Base-by-base conservation (phyloP, 2,797 vertebrate genomes). In the Fistularia commersonii region DNA sequence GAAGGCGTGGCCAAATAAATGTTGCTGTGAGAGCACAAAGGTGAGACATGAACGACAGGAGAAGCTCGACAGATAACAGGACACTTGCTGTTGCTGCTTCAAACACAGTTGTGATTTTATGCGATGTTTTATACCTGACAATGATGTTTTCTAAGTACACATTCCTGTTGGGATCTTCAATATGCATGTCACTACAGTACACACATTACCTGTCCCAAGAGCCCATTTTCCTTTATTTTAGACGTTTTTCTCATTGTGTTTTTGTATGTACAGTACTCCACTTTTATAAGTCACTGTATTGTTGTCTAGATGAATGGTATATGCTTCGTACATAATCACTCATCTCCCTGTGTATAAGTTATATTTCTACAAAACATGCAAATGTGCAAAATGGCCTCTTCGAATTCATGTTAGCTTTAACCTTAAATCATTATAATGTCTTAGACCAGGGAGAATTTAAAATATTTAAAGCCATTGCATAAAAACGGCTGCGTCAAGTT, bases 351-450 rank as follows among this genome's bases (percentile, higher is more conserved):
- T 89, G 92, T 79, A 93, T 88, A 81, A 89, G 72, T 81, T 84
- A 75, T 90, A 85, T 92, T 94, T 94, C 87, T 93, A 91, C 75
- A 80, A 80, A 79, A 89, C 56, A 77, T 52, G 15, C 64, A 77
- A 59, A 65, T 23, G 23, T 23, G 23, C 23, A 23, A 23, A 38
- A 64, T 44, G 61, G 70, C 54, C 69, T 77, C 61, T 56, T 61
- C 60, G 87, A 82, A 72, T 77, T 77, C 83, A 40, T 57, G 59
- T 82, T 80, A 72, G 44, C 68, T 88, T 89, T 74, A 72, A 80
- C 70, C 68, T 85, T 84, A 74, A 77, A 79, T 84, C 74, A 75
- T 89, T 88, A 80, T 64, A 79, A 83, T 81, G 84, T 92, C 85
- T 87, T 81, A 84, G 89, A 80, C 45, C 5, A 5, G 38, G 67